Conservation (phyloP, 2,888 invertebrate species). For the Conchocele bisecta region DNA sequence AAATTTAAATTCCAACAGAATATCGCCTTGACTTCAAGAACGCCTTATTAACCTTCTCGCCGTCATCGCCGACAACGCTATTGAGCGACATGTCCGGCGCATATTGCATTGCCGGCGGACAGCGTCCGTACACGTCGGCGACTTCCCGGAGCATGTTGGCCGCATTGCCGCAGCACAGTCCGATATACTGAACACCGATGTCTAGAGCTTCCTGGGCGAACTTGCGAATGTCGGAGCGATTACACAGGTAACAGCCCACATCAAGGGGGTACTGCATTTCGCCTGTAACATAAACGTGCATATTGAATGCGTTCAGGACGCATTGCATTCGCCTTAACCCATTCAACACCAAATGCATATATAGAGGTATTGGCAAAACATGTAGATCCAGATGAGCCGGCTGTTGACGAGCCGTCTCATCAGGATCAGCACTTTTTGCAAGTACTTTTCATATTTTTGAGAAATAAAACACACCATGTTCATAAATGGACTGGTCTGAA, state of each 20-base stretch:
- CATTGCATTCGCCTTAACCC: too few relatives aligned
- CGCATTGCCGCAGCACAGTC: conserved; percentile 78
- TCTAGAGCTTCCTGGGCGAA: conserved; percentile 71
- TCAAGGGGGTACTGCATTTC: conserved; percentile 64
- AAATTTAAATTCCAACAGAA: too few relatives aligned
- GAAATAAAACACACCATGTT: too few relatives aligned
- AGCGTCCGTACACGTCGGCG: conserved; percentile 71
- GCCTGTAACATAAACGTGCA: conserved; percentile 55
- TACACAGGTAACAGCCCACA: conserved; percentile 58
- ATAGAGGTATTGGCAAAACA: too few relatives aligned
- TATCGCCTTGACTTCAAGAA: conserved; percentile 25
- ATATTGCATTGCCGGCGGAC: conserved; percentile 67
- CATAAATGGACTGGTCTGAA: too few relatives aligned
- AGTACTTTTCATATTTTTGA: too few relatives aligned
- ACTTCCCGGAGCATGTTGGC: conserved; percentile 69
- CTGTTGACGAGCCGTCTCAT: too few relatives aligned
- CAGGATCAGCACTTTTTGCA: too few relatives aligned
- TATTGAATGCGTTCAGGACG: too few relatives aligned
- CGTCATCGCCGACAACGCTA: conserved; percentile 39
- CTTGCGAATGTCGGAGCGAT: conserved; percentile 63
- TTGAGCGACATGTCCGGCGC: conserved; percentile 48
- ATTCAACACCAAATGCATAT: too few relatives aligned
- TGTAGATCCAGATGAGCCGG: too few relatives aligned
- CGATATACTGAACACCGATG: conserved; percentile 75
- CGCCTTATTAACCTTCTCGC: conserved; percentile 29